Percentiles rank a stretch among this genome's conserved stretches.
Conservation (phyloP, 2,797 vertebrate species). For the Caiman crocodilus region DNA sequence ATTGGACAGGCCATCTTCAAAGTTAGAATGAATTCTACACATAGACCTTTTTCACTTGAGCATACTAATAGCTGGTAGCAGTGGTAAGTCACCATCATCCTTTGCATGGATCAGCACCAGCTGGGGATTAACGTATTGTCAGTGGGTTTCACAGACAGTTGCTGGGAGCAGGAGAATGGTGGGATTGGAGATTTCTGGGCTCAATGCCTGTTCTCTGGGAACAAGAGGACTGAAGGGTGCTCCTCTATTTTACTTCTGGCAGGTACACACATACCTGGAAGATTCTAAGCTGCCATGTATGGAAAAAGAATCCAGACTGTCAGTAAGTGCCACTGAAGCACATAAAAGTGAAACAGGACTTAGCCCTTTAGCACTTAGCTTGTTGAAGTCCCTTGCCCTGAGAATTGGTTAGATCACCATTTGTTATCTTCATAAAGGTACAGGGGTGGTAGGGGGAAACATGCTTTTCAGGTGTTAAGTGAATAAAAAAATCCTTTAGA, state of each 20-base stretch:
- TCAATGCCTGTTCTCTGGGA: too few relatives aligned
- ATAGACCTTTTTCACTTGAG: neutral
- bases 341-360: too few relatives aligned
- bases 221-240: too few relatives aligned
- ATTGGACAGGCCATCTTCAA: neutral
- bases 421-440: conserved; percentile 33
- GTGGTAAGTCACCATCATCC: neutral
- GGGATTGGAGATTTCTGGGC: too few relatives aligned
- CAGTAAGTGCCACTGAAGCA: too few relatives aligned
- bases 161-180: too few relatives aligned
- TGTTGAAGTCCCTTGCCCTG: conserved; percentile 23
- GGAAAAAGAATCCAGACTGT: too few relatives aligned
- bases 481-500: conserved; percentile 15
- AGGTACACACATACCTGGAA: too few relatives aligned
- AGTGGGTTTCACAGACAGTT: too few relatives aligned
- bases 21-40: neutral
- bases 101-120: fast-evolving
- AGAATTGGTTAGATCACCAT: conserved; percentile 25
- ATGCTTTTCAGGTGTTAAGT: conserved; percentile 30
- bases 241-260: too few relatives aligned
- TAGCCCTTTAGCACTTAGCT: neutral
- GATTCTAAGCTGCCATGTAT: too few relatives aligned
- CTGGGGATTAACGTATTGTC: too few relatives aligned
- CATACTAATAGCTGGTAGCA: neutral
- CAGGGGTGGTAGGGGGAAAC: neutral